A percentile compares a stretch with the other conserved stretches of the same genome.
These are phyloP conservation scores for Petrocephalus microphthalmus DNA, from an alignment of 2,113 vertebrate species.

Conservation along the genomic window DNA sequence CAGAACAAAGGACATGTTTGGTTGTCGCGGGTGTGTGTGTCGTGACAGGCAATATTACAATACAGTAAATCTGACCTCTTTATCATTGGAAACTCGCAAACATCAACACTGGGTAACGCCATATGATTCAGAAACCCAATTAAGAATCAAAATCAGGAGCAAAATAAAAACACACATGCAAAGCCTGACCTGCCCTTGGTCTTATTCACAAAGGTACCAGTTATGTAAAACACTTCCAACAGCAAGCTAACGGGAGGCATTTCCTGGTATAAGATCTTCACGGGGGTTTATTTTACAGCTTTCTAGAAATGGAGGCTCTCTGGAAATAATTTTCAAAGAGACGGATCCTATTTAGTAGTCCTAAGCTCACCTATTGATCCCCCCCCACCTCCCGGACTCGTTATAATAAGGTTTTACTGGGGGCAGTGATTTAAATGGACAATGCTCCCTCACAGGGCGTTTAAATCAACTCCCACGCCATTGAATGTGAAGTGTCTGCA, in stretches of 20 bases:
- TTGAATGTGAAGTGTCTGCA: neutral
- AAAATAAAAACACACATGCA: neutral
- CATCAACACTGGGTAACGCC: neutral
- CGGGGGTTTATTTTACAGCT: neutral
- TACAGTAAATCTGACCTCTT: neutral
- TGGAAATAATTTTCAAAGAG: constrained; percentile 7
- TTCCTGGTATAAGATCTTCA: neutral
- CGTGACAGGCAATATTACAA: neutral
- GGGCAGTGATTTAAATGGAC: neutral
- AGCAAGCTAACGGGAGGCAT: neutral
- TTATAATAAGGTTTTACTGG: neutral
- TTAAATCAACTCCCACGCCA: neutral
- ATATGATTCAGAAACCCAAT: neutral
- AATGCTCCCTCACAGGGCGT: neutral
- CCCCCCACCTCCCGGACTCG: neutral
- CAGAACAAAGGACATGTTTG: neutral
- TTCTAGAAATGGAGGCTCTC: neutral
- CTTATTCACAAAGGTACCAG: neutral
- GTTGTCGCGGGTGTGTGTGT: neutral
- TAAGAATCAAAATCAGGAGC: neutral
- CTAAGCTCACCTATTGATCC: constrained; percentile 16
- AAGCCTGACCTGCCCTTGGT: neutral
- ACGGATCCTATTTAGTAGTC: neutral
- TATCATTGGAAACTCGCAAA: neutral
- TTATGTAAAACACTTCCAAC: neutral